Evolutionary conservation across 1,140 invertebrate species (phyloP).

Genomic region (Scaptomyza montana): DNA sequence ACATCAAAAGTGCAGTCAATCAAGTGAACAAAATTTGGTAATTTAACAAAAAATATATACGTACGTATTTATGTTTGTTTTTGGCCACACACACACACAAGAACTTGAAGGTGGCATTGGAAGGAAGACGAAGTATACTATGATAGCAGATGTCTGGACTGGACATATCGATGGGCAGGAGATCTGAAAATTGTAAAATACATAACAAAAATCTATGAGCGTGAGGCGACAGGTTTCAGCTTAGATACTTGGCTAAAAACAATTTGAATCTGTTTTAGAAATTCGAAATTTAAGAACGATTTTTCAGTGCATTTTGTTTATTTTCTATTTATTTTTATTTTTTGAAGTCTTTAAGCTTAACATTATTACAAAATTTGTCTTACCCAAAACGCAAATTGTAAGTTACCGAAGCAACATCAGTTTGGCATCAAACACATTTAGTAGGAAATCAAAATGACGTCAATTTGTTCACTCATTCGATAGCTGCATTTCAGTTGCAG

Average conservation of each 20-base stretch:
- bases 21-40: constrained; percentile 73
- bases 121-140: too few species aligned
- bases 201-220: constrained; percentile 21
- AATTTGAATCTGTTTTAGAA: too few species aligned
- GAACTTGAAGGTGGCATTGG: neutral
- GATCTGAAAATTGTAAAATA: constrained; percentile 30
- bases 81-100: neutral
- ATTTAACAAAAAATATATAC: constrained; percentile 53
- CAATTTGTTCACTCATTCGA: constrained; percentile 41
- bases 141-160: constrained; percentile 6
- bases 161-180: constrained; percentile 3
- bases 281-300: too few species aligned
- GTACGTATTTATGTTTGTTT: constrained; percentile 21
- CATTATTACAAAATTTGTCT: too few species aligned
- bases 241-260: too few species aligned
- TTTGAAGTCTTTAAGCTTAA: too few species aligned
- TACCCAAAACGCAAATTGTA: too few species aligned
- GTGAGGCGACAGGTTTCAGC: too few species aligned
- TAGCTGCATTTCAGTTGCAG: constrained; percentile 2
- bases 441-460: constrained; percentile 26
- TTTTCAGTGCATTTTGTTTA: too few species aligned
- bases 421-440: neutral
- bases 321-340: too few species aligned
- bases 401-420: neutral
- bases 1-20: constrained; percentile 78